Evolutionary conservation across 2,113 vertebrate genomes (phyloP).

Genomic region (Trematocara nigrifrons): DNA sequence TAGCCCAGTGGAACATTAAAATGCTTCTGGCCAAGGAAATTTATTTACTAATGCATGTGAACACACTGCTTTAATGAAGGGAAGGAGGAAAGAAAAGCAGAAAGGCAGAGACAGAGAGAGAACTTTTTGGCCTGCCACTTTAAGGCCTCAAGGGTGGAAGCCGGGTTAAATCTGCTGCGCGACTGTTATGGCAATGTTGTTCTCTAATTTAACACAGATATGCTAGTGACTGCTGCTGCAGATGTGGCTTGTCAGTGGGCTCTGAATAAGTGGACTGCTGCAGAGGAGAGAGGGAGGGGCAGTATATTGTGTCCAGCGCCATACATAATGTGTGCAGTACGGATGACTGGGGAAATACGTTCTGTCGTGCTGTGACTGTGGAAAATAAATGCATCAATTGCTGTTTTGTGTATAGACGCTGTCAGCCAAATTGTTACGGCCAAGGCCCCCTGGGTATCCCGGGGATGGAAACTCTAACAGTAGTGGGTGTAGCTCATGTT

Average conservation of each 20-base stretch:
- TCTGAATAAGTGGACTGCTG: conserved; percentile 15
- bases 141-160: conserved; percentile 5
- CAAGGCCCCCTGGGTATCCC: background rate
- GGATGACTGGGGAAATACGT: conserved; percentile 30
- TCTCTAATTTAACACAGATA: conserved; percentile 55
- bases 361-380: conserved; percentile 33
- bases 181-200: conserved; percentile 33
- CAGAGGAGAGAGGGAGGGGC: background rate
- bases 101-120: conserved; percentile 2
- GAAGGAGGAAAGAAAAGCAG: conserved; percentile 20
- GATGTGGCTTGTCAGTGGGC: conserved; percentile 21
- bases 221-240: conserved; percentile 23
- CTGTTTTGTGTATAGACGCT: conserved; percentile 35
- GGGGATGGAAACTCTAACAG: background rate
- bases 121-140: background rate
- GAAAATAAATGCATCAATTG: conserved; percentile 51
- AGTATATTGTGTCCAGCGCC: conserved; percentile 7
- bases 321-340: conserved; percentile 25
- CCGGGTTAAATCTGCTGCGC: conserved; percentile 22
- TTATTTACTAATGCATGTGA: conserved; percentile 58
- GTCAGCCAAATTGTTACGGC: conserved; percentile 36
- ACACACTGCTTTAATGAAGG: conserved; percentile 48
- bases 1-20: conserved; percentile 28
- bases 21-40: conserved; percentile 40
- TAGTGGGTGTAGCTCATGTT: conserved; percentile 15